phyloP scores from a whole-genome alignment of 1,140 invertebrate species.

The Apis dorsata region DNA sequence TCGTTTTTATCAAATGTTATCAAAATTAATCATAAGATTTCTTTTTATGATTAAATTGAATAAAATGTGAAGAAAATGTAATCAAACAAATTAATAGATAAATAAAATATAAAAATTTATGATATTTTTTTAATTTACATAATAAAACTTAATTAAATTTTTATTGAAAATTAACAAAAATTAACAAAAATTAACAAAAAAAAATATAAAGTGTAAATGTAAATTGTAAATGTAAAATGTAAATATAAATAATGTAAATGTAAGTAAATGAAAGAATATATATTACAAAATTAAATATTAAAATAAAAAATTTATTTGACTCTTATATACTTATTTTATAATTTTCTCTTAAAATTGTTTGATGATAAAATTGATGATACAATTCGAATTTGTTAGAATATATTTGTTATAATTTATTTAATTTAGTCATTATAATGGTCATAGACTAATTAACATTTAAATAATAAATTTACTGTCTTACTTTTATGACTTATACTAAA shows the following conservation, averaged over 20 bases:
- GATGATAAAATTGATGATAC: not conserved
- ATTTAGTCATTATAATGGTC: not conserved
- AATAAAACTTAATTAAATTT: too few relatives aligned
- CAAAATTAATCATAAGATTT: conserved; percentile 10
- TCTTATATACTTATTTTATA: conserved; percentile 49
- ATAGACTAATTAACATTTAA: not conserved
- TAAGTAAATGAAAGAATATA: conserved; percentile 10
- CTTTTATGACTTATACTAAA: not conserved
- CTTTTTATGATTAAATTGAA: not conserved
- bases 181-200: conserved; percentile 1
- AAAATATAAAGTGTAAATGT: too few relatives aligned
- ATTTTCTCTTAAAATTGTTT: conserved; percentile 54
- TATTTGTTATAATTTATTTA: not conserved
- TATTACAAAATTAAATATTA: not conserved
- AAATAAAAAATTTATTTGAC: not conserved
- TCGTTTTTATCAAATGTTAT: conserved; percentile 15
- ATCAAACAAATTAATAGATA: not conserved
- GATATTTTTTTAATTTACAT: not conserved
- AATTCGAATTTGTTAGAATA: not conserved
- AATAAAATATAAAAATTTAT: not conserved
- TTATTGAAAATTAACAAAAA: not conserved
- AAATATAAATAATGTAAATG: not conserved
- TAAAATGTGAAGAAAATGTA: not conserved
- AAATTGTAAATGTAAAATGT: too few relatives aligned
- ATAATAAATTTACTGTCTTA: not conserved